Conservation (phyloP, 2,888 invertebrate species). For the Arrhopalites spinosus region DNA sequence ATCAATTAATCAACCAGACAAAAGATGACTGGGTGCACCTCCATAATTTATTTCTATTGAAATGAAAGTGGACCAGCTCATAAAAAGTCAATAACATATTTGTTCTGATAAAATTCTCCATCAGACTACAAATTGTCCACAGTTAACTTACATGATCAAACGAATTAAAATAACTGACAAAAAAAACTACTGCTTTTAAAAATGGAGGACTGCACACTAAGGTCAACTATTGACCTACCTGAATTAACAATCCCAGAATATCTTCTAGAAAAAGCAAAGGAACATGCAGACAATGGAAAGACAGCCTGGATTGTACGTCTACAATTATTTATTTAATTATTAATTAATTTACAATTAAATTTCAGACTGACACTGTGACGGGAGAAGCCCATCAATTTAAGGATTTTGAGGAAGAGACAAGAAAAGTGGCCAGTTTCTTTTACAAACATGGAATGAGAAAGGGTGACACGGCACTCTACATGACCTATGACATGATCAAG, state of each 20-base stretch:
- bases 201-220: neutral
- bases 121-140: too few relatives aligned
- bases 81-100: too few relatives aligned
- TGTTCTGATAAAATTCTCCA: too few relatives aligned
- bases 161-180: too few relatives aligned
- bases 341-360: neutral
- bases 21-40: too few relatives aligned
- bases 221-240: neutral
- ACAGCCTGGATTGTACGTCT: slow-evolving; percentile 41
- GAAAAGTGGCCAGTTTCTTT: slow-evolving; percentile 46
- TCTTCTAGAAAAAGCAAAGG: slow-evolving; percentile 35
- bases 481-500: slow-evolving; percentile 51
- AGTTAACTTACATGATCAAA: too few relatives aligned
- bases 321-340: neutral
- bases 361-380: slow-evolving; percentile 67
- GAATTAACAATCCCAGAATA: slow-evolving; percentile 33
- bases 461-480: slow-evolving; percentile 51
- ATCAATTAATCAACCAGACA: too few relatives aligned
- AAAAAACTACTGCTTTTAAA: too few relatives aligned
- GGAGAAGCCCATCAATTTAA: slow-evolving; percentile 65
- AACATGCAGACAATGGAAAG: slow-evolving; percentile 41
- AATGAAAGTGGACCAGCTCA: too few relatives aligned
- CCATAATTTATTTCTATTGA: too few relatives aligned
- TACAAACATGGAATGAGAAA: slow-evolving; percentile 49
- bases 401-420: slow-evolving; percentile 59